Conservation (phyloP, 2,113 vertebrate genomes). For the Chionodraco myersi region DNA sequence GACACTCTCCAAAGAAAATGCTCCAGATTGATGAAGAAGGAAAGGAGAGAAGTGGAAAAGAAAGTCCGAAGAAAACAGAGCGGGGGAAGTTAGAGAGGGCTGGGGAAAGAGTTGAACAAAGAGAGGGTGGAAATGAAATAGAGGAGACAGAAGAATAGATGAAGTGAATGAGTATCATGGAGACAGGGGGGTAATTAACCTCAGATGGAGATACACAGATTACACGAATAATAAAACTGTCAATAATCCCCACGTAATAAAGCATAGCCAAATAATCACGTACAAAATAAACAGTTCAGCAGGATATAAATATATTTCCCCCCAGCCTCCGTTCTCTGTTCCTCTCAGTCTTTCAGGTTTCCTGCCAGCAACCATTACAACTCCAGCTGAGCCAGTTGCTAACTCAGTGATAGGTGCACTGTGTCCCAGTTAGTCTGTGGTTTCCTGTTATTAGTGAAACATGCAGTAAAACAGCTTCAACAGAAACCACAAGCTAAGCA, state of each 20-base stretch:
- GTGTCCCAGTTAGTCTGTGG: conserved; percentile 17
- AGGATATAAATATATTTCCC: neutral
- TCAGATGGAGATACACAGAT: conserved; percentile 1
- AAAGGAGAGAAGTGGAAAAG: conserved; percentile 25
- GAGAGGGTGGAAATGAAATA: neutral
- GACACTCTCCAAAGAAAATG: conserved; percentile 59
- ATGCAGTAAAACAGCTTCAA: conserved; percentile 2
- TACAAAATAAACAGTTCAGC: neutral
- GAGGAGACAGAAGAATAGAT: neutral
- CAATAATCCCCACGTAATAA: neutral
- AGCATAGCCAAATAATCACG: neutral
- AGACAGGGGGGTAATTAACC: conserved; percentile 19
- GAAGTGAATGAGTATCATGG: neutral
- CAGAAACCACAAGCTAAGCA: conserved; percentile 1
- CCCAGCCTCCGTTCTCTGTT: neutral
- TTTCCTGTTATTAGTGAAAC: conserved; percentile 27
- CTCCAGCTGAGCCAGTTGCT: neutral
- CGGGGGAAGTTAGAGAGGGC: conserved; percentile 7
- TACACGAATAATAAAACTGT: neutral
- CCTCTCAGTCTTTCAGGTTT: neutral
- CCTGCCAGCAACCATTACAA: conserved; percentile 8
- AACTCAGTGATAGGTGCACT: neutral
- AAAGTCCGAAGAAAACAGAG: conserved; percentile 67
- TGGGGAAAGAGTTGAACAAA: conserved; percentile 28
- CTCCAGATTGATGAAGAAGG: conserved; percentile 52